These are phyloP conservation scores for Pristionchus maxplancki DNA, from an alignment of 2,888 invertebrate species.

Conservation along the genomic window DNA sequence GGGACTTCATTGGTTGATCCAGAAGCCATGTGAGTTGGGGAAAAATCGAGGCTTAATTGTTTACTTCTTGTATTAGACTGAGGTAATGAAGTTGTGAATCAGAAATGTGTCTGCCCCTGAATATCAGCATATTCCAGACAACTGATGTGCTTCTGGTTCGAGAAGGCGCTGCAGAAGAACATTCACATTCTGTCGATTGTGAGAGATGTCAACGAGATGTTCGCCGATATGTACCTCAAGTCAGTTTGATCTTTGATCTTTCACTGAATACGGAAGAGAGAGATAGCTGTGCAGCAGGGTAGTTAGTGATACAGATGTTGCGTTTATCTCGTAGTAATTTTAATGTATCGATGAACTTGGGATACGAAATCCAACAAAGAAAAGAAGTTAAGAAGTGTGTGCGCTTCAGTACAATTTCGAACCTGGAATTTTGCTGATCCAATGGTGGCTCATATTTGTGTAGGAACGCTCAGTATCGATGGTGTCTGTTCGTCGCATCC, in stretches of 20 bases:
- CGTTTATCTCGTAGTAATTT: no score
- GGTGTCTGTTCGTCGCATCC: not conserved
- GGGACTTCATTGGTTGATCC: not conserved
- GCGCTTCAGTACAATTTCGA: no score
- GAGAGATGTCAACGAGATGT: constrained; percentile 81
- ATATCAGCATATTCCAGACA: constrained; percentile 77
- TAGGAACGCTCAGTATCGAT: no score
- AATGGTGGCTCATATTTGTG: no score
- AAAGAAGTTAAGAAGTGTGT: not conserved
- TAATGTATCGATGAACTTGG: no score
- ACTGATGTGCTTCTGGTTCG: constrained; percentile 83
- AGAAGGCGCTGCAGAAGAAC: constrained; percentile 78
- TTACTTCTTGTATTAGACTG: no score
- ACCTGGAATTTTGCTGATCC: no score
- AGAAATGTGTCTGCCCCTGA: no score
- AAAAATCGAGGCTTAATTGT: no score
- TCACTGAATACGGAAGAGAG: not conserved
- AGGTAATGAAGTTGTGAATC: no score
- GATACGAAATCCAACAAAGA: not conserved
- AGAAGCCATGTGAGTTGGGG: not conserved
- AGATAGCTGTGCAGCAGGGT: not conserved
- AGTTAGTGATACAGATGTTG: not conserved
- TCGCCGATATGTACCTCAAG: constrained; percentile 73
- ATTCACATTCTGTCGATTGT: constrained; percentile 65
- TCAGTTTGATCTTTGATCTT: constrained; percentile 54